phyloP scores from a whole-genome alignment of 2,113 vertebrate genomes.

The Gasterosteus aculeatus region DNA sequence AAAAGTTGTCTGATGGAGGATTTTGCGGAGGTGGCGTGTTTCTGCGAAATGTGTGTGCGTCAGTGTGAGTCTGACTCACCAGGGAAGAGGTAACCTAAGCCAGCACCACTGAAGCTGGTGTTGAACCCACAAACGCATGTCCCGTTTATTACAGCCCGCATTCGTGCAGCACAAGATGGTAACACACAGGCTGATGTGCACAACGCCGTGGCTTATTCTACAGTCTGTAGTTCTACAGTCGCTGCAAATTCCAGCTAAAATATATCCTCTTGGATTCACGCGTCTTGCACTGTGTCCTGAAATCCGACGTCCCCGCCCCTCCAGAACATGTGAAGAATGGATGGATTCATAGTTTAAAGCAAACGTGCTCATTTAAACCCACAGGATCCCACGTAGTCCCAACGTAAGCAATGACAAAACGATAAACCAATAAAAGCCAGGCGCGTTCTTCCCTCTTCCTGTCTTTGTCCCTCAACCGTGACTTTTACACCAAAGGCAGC shows the following conservation, averaged over 20 bases:
- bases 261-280: neutral
- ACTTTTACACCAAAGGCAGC: neutral
- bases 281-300: neutral
- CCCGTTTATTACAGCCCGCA: no score
- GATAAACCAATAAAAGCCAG: neutral
- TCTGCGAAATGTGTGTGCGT: slow-evolving; percentile 5
- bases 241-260: neutral
- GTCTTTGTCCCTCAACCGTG: slow-evolving; percentile 9
- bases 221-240: neutral
- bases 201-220: no score
- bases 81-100: slow-evolving; percentile 15
- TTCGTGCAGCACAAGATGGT: no score
- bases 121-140: no score
- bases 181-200: no score
- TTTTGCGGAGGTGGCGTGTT: slow-evolving; percentile 3
- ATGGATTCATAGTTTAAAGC: no score
- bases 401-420: neutral
- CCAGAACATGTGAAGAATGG: no score
- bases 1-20: neutral
- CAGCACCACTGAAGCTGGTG: no score
- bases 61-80: slow-evolving; percentile 37
- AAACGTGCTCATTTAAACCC: no score
- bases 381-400: neutral
- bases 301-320: neutral
- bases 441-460: neutral